A percentile compares a stretch with the other conserved stretches of the same genome.
phyloP scores from a whole-genome alignment of 2,888 invertebrate genomes.

The Scelioninae gen. 2 region DNA sequence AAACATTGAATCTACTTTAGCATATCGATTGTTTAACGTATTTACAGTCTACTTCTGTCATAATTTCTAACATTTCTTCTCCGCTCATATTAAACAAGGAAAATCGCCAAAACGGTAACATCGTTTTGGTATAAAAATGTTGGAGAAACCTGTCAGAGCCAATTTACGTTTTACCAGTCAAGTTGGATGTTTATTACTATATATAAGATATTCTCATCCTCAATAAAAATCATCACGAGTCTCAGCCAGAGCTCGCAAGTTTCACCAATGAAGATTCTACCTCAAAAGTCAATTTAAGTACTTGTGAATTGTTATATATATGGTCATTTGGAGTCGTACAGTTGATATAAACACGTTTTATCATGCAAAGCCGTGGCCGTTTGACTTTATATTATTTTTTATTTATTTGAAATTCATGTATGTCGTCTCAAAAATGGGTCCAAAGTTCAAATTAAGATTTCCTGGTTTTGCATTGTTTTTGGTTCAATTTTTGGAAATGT shows the following conservation, averaged over 20 bases:
- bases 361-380: slow-evolving; percentile 22
- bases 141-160: slow-evolving; percentile 54
- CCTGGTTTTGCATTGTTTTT: slow-evolving; percentile 32
- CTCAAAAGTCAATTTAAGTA: slow-evolving; percentile 36
- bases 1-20: slow-evolving; percentile 33
- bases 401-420: slow-evolving; percentile 24
- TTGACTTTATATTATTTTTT: slow-evolving; percentile 14
- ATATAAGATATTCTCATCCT: slow-evolving; percentile 38
- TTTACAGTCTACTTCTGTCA: slow-evolving; percentile 36
- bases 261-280: slow-evolving; percentile 42
- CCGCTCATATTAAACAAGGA: slow-evolving; percentile 43
- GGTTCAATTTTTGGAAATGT: slow-evolving; percentile 31
- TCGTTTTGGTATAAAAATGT: slow-evolving; percentile 52
- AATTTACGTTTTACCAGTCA: slow-evolving; percentile 48
- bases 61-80: slow-evolving; percentile 27
- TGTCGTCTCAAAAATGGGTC: slow-evolving; percentile 45
- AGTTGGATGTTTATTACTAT: slow-evolving; percentile 45
- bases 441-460: slow-evolving; percentile 43
- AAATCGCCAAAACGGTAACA: slow-evolving; percentile 38
- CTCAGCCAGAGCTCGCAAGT: slow-evolving; percentile 17
- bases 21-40: slow-evolving; percentile 25
- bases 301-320: slow-evolving; percentile 31
- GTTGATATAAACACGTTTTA: slow-evolving; percentile 44
- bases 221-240: slow-evolving; percentile 46
- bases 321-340: slow-evolving; percentile 32